phyloP scores from a whole-genome alignment of 2,888 invertebrate species.

The Chesias legatella region DNA sequence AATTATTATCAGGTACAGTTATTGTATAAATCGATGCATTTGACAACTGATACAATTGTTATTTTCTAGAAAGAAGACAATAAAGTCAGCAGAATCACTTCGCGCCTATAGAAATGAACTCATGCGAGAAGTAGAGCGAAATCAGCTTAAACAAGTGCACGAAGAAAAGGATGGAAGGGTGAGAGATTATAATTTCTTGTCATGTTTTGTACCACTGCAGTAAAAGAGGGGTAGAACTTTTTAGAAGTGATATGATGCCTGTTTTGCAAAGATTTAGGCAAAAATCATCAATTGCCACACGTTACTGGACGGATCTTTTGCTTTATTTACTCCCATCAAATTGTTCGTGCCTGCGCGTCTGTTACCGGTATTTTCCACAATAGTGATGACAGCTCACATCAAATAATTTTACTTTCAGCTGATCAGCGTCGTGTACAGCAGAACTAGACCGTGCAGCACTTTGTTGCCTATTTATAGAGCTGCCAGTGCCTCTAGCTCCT shows the following conservation, averaged over 20 bases:
- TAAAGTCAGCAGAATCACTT: conserved; percentile 65
- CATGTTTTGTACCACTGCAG: no score
- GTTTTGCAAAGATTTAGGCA: not conserved
- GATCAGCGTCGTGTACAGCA: conserved; percentile 72
- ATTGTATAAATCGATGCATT: no score
- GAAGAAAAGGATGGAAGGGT: conserved; percentile 72
- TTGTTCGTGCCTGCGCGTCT: no score
- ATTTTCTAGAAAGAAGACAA: conserved; percentile 58
- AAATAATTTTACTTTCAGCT: conserved; percentile 42
- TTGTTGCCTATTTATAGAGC: conserved; percentile 67
- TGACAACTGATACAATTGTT: not conserved
- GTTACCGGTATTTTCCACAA: no score
- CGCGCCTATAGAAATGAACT: conserved; percentile 65
- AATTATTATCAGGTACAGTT: no score
- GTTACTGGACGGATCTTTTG: no score
- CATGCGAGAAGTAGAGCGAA: conserved; percentile 66
- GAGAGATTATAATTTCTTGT: not conserved
- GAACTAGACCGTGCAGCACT: conserved; percentile 69
- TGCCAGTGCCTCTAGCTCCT: conserved; percentile 71
- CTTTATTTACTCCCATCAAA: no score
- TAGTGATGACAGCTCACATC: no score
- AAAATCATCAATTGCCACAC: not conserved
- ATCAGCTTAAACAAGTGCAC: conserved; percentile 67
- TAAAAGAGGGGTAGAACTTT: no score
- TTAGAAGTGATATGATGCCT: no score